Base-by-base conservation (phyloP, 2,797 vertebrate genomes). In the Numenius phaeopus region DNA sequence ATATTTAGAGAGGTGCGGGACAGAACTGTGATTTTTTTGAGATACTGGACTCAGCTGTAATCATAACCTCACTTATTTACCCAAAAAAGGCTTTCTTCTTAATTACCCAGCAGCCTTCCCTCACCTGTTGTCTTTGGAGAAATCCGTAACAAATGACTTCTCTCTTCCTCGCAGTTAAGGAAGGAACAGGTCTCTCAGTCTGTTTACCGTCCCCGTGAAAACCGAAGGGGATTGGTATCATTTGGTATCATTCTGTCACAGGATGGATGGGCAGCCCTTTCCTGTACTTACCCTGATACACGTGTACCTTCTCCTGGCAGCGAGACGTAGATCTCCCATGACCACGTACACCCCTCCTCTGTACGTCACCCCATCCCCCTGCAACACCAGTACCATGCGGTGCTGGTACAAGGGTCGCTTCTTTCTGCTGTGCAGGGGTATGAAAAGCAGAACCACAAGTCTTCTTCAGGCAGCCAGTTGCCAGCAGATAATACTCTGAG, bases 1-100 rank as follows among this genome's bases (percentile, higher is more conserved):
- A 46, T 88, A 62, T 92, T 79, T 90, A 59, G 66, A 82, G 87
- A 90, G 59, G 82, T 40, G 23, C 58, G 79, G 91, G 88, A 81
- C 46, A 88, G 69, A 85, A 58, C 29, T 42, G 75, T 34, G 79
- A 29, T 32, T 64, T 26, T 75, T 87, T 78, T 69, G 58, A 76
- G 58, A 62, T 81, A 34, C 14, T 23, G 80, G 54, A 26, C 71
- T 81, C 40, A 54, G 49, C 52, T 85, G 42, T 64, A 75, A 82
- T 58, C 42, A 11, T 61, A 61, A 27, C 17, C 42, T 76, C 0
- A 1, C 22, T 55, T 47, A 46, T 67, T 81, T 61, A 64, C 73
- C 58, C 24, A 5, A 47, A 70, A 57, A 82, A 29, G 12, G 7
- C 76, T 89, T 44, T 40, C 20, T 84, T 77, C 66, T 55, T 47